Percentiles rank a stretch among this genome's conserved stretches.
Evolutionary conservation across 2,888 invertebrate species (phyloP).

Genomic region (Eupithecia exiguata): DNA sequence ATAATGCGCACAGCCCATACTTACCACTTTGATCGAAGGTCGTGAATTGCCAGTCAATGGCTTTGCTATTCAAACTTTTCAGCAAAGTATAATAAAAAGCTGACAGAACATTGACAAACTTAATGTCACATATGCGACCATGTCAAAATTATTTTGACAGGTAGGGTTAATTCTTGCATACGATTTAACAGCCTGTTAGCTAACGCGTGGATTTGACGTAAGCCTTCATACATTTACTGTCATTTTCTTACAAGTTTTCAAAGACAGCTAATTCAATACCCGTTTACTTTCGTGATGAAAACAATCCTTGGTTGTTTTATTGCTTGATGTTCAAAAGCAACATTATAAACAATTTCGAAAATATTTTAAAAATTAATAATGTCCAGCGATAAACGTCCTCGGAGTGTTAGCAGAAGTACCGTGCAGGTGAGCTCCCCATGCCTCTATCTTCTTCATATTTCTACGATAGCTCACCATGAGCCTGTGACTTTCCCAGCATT

Average conservation of each 20-base stretch:
- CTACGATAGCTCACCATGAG: too few relatives aligned
- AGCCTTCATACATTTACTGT: neutral
- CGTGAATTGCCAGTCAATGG: too few relatives aligned
- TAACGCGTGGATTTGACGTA: neutral
- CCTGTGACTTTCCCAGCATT: too few relatives aligned
- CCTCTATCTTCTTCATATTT: neutral
- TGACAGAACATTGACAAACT: neutral
- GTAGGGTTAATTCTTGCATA: neutral
- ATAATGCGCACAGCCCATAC: too few relatives aligned
- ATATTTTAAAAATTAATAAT: neutral
- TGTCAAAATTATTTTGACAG: neutral
- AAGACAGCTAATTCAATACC: neutral
- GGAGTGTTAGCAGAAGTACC: slow-evolving; percentile 57
- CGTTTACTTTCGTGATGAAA: neutral
- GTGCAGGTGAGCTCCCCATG: slow-evolving; percentile 57
- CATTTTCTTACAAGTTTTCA: neutral
- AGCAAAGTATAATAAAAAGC: too few relatives aligned
- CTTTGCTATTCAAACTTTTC: too few relatives aligned
- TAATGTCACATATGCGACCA: neutral
- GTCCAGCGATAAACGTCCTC: slow-evolving; percentile 55
- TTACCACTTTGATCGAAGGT: too few relatives aligned
- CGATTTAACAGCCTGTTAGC: neutral
- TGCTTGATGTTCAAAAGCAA: neutral
- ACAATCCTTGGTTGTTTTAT: neutral
- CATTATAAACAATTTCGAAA: neutral